A percentile compares a stretch with the other conserved stretches of the same genome.
phyloP scores from a whole-genome alignment of 2,113 vertebrate species.

The Mus musculus region DNA sequence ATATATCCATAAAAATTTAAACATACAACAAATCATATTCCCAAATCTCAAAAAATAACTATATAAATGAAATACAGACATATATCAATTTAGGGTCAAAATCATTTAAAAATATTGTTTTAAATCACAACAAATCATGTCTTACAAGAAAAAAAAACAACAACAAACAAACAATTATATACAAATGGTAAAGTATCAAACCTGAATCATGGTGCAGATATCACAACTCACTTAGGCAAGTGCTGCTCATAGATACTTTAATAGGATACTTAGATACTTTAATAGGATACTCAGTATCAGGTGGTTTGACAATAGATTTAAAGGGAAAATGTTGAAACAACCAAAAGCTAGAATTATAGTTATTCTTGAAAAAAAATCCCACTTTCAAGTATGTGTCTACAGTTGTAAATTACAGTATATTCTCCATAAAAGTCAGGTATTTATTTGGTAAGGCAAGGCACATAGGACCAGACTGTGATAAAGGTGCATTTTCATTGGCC shows the following conservation, averaged over 20 bases:
- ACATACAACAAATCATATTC: slow-evolving; percentile 66
- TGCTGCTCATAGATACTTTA: slow-evolving; percentile 35
- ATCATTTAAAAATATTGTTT: slow-evolving; percentile 45
- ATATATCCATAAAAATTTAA: slow-evolving; percentile 76
- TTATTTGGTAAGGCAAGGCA: slow-evolving; percentile 75
- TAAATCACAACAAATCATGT: slow-evolving; percentile 62
- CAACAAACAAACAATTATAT: slow-evolving; percentile 33
- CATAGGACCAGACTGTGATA: slow-evolving; percentile 70
- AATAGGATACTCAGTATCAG: slow-evolving; percentile 19
- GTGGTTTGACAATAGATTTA: background rate
- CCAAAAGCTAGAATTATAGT: slow-evolving; percentile 15
- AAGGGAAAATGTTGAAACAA: slow-evolving; percentile 73
- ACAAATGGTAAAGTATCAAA: slow-evolving; percentile 64
- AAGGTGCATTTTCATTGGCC: slow-evolving; percentile 63
- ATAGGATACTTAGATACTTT: slow-evolving; percentile 35
- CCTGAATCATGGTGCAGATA: slow-evolving; percentile 17
- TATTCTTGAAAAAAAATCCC: slow-evolving; percentile 10
- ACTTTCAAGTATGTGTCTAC: slow-evolving; percentile 40
- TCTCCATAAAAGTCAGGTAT: slow-evolving; percentile 47
- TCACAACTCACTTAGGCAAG: slow-evolving; percentile 60
- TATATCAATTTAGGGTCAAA: slow-evolving; percentile 55
- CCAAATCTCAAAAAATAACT: slow-evolving; percentile 57
- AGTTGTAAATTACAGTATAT: slow-evolving; percentile 49
- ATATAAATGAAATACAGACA: slow-evolving; percentile 61
- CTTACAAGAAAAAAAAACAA: slow-evolving; percentile 48